These are phyloP conservation scores for Hyphantria cunea DNA, from an alignment of 1,140 invertebrate species.

Conservation along the genomic window DNA sequence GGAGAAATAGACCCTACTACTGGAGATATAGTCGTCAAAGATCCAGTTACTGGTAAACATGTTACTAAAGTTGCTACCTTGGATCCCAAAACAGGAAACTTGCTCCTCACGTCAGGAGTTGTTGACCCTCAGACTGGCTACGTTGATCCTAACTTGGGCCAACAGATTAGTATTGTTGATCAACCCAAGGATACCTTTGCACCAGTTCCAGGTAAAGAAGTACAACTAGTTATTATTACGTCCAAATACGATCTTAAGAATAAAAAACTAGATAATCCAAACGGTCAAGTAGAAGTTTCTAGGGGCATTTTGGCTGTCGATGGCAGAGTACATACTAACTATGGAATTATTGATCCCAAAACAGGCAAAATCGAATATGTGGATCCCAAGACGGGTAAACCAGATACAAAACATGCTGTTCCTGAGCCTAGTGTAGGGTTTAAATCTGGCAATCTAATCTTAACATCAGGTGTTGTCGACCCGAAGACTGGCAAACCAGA, in stretches of 20 bases:
- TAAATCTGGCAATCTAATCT: conserved; percentile 78
- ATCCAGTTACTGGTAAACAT: conserved; percentile 60
- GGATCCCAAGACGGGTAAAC: conserved; percentile 81
- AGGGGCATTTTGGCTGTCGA: conserved; percentile 78
- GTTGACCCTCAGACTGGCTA: conserved; percentile 85
- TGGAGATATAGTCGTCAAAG: conserved; percentile 74
- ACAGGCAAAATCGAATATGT: conserved; percentile 78
- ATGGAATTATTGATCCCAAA: conserved; percentile 82
- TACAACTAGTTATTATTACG: conserved; percentile 82
- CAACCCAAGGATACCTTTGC: conserved; percentile 73
- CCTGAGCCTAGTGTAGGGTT: conserved; percentile 63
- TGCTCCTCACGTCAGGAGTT: conserved; percentile 82
- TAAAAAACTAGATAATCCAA: conserved; percentile 81
- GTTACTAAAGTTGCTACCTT: conserved; percentile 72
- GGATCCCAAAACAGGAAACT: conserved; percentile 81
- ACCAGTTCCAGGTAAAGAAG: conserved; percentile 68
- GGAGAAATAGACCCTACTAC: conserved; percentile 78
- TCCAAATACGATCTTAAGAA: conserved; percentile 83
- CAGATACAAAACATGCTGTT: conserved; percentile 78
- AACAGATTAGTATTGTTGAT: conserved; percentile 81
- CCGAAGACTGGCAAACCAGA: conserved; percentile 82
- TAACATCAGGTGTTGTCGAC: conserved; percentile 79
- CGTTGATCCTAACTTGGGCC: conserved; percentile 80
- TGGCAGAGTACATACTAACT: conserved; percentile 81
- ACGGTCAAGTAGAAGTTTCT: conserved; percentile 79